phyloP scores from a whole-genome alignment of 1,140 invertebrate species.

The Pogonomyrmex barbatus region DNA sequence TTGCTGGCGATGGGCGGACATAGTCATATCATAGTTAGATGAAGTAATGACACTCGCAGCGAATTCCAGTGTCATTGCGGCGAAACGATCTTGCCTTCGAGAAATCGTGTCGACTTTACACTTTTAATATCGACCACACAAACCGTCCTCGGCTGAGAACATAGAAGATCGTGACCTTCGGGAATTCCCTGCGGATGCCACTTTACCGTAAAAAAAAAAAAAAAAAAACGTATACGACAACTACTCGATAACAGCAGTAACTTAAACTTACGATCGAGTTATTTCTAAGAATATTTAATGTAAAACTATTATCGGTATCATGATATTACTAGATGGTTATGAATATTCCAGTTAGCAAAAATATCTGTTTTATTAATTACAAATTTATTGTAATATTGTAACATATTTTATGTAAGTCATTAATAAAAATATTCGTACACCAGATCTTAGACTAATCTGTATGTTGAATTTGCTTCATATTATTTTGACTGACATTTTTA shows the following conservation, averaged over 20 bases:
- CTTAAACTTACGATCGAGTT: slow-evolving; percentile 79
- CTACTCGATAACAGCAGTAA: slow-evolving; percentile 78
- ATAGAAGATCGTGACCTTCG: slow-evolving; percentile 41
- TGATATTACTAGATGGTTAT: slow-evolving; percentile 83
- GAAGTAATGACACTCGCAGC: slow-evolving; percentile 78
- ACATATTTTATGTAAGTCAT: slow-evolving; percentile 86
- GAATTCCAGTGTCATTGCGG: slow-evolving; percentile 70
- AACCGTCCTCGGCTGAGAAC: slow-evolving; percentile 71
- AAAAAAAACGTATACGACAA: slow-evolving; percentile 77
- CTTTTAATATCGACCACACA: slow-evolving; percentile 28
- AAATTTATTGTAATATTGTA: slow-evolving; percentile 85
- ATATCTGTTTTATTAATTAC: slow-evolving; percentile 82
- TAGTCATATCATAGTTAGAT: slow-evolving; percentile 84
- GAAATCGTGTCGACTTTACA: slow-evolving; percentile 55
- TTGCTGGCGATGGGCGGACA: slow-evolving; percentile 82
- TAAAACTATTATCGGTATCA: slow-evolving; percentile 81
- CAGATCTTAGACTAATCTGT: slow-evolving; percentile 44
- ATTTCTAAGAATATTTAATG: slow-evolving; percentile 79
- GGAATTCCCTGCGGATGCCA: slow-evolving; percentile 78
- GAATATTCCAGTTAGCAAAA: slow-evolving; percentile 82
- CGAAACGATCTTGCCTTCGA: slow-evolving; percentile 57
- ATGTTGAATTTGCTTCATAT: background rate
- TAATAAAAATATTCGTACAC: slow-evolving; percentile 83
- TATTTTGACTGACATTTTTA: background rate
- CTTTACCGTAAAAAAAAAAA: slow-evolving; percentile 69